Conservation (phyloP, 2,888 invertebrate species). For the Argyresthia goedartella region DNA sequence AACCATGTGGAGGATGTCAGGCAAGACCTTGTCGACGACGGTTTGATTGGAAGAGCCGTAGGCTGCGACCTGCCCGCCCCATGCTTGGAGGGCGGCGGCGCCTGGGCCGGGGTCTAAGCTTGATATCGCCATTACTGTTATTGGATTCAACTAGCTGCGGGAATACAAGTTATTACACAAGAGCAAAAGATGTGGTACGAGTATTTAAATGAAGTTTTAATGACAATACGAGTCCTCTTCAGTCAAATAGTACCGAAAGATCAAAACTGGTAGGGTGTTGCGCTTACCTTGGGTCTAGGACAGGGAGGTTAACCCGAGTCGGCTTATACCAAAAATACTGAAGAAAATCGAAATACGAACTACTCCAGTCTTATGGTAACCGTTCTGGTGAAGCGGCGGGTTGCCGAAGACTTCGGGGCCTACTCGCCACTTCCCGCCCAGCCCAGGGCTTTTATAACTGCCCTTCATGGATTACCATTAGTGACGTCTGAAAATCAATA, state of each 20-base stretch:
- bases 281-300: conserved; percentile 21
- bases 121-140: conserved; percentile 41
- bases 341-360: conserved; percentile 70
- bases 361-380: conserved; percentile 65
- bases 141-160: background rate
- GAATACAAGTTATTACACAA: background rate
- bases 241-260: background rate
- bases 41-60: conserved; percentile 77
- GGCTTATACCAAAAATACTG: conserved; percentile 64
- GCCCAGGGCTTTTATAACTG: conserved; percentile 47
- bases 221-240: background rate
- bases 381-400: conserved; percentile 47
- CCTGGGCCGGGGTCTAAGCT: conserved; percentile 58
- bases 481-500: conserved; percentile 57
- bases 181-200: too few species aligned
- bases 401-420: conserved; percentile 53
- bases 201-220: background rate
- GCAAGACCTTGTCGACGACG: conserved; percentile 84
- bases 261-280: background rate
- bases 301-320: conserved; percentile 37
- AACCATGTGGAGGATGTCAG: conserved; percentile 82
- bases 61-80: conserved; percentile 58
- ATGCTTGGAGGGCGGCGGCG: conserved; percentile 55
- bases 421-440: conserved; percentile 35
- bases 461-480: conserved; percentile 36